Percentiles rank a stretch among this genome's conserved stretches.
These are phyloP conservation scores for Xenopus borealis DNA, from an alignment of 2,113 vertebrate genomes.

Conservation along the genomic window DNA sequence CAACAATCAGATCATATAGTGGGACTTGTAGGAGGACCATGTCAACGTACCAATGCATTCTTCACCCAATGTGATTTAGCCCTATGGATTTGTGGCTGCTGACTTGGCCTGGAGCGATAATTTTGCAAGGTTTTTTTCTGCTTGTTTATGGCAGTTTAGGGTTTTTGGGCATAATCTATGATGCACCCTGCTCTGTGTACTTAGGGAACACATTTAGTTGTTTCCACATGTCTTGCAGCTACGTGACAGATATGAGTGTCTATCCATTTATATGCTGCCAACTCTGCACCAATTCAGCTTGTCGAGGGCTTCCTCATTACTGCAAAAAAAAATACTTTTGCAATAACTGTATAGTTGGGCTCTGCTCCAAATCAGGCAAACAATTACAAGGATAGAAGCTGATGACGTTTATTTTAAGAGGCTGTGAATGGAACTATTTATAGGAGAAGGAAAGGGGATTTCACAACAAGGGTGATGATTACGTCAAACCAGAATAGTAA, in stretches of 20 bases:
- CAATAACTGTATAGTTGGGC: constrained; percentile 16
- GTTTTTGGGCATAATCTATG: too few species aligned
- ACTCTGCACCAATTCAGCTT: neutral
- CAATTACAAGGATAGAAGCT: constrained; percentile 16
- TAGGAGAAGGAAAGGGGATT: constrained; percentile 17
- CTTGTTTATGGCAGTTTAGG: too few species aligned
- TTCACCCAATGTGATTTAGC: too few species aligned
- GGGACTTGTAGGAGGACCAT: too few species aligned
- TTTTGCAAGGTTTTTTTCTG: too few species aligned
- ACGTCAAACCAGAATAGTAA: constrained; percentile 12
- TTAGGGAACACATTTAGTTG: too few species aligned
- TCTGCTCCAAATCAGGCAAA: constrained; percentile 3
- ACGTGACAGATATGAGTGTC: neutral
- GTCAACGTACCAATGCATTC: too few species aligned
- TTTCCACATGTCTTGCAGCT: too few species aligned
- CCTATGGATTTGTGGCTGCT: too few species aligned
- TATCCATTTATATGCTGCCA: constrained; percentile 1
- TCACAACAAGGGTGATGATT: neutral
- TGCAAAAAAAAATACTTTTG: neutral
- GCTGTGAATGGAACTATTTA: constrained; percentile 35
- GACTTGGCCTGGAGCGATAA: too few species aligned
- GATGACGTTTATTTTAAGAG: constrained; percentile 13
- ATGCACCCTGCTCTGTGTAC: too few species aligned
- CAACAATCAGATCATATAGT: too few species aligned
- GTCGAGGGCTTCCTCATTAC: neutral